Base-by-base conservation (phyloP, 2,888 invertebrate genomes). In the Ferrisia virgata region DNA sequence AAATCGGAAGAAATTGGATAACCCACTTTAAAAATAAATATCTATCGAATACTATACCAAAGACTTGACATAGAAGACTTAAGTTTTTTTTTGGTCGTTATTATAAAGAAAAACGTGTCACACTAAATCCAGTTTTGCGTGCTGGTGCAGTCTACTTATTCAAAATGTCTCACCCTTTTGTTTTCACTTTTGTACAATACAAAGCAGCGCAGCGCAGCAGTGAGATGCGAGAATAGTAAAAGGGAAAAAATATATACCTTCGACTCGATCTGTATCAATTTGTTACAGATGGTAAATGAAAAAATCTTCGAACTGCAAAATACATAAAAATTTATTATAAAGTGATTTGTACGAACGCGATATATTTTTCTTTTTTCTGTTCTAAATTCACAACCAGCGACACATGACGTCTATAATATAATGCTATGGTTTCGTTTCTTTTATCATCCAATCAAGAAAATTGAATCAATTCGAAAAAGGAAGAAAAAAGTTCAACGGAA, bases 241-340 rank as follows among this genome's bases (percentile, higher is more conserved):
- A 6, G 22, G 22, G 53, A 18, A 76, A 9, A 76, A 76, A 76
- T 36, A 76, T 76, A 76, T 36, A 36, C 72, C 72, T 76, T 36
- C 3, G 36, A 76, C 3, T 76, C 28, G 72, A 33, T 33, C 72
- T 33, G 36, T 36, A 64, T 76, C 36, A 76, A 76, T 76, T 76
- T 76, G 72, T 76, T 36, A 76, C 72, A 76, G 72, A 76, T 76
- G 72, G 72, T 76, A 76, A 76, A 76, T 36, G 33, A 31, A 76
- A 18, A 76, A 76, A 76, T 76, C 72, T 76, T 76, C 72, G 33
- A 36, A 76, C 72, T 76, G 72, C 36, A 76, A 76, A 76, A 76
- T 76, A 76, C 36, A 76, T 76, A 76, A 76, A 64, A 76, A 76
- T 76, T 76, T 76, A 76, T 76, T 76, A 76, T n/a, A 76, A 36